A percentile compares a stretch with the other conserved stretches of the same genome.
Evolutionary conservation across 1,140 invertebrate species (phyloP).

Genomic region (Lepidotrigona ventralis): DNA sequence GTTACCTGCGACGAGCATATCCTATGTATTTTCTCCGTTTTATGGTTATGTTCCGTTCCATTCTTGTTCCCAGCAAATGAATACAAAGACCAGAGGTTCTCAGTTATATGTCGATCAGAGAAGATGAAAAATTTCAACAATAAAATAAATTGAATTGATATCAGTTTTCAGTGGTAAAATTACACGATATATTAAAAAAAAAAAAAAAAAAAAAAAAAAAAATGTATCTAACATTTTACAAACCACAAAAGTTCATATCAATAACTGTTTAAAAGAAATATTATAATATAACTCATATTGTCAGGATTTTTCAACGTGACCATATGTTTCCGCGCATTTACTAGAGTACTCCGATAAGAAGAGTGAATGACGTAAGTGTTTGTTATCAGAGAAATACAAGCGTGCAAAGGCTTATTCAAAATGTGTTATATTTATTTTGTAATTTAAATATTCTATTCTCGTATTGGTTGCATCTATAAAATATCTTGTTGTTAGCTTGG

Average conservation of each 20-base stretch:
- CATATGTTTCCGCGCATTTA: not conserved
- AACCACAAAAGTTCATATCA: not conserved
- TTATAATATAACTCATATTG: not conserved
- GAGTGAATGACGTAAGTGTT: constrained; percentile 1
- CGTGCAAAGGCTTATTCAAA: not conserved
- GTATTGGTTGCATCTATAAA: no score
- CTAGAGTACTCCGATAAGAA: constrained; percentile 1
- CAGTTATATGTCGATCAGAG: not conserved
- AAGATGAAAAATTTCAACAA: not conserved
- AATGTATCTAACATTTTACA: not conserved
- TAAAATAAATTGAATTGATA: not conserved
- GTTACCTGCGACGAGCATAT: constrained; percentile 58
- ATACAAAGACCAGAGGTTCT: constrained; percentile 66
- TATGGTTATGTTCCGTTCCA: constrained; percentile 60
- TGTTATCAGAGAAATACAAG: constrained; percentile 1
- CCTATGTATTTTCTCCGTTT: constrained; percentile 58
- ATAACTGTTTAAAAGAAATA: not conserved
- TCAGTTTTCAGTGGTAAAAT: not conserved
- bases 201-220: no score
- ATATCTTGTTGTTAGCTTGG: not conserved
- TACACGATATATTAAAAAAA: not conserved
- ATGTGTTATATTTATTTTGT: not conserved
- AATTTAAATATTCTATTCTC: not conserved
- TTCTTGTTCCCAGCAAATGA: constrained; percentile 63
- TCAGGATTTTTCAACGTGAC: not conserved